Evolutionary conservation across 1,140 invertebrate species (phyloP), one percentile per base, ranked within the genome.

Genomic region (Aphaenogaster rudis): DNA sequence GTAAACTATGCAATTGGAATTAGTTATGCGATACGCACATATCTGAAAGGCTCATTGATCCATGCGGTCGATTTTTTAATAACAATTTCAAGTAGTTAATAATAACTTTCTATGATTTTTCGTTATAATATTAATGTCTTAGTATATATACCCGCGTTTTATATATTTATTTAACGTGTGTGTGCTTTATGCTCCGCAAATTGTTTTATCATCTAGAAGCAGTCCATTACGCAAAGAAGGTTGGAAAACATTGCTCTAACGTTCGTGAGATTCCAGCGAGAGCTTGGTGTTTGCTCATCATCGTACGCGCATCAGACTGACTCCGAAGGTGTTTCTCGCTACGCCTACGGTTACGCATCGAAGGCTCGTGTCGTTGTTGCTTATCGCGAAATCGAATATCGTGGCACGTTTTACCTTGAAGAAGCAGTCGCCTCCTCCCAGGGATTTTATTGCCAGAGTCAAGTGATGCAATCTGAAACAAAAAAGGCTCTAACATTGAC

Each of bases 311-410:
- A 69, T 81, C 78, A 21, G 52, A 63, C 78, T 54, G 39, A 74
- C 54, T 59, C n/a, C 57, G 42, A 84, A 84, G 80, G 45, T 76
- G 80, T 76, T 84, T 50, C 69, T 84, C 42, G 67, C 80, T 84
- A 84, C 80, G 80, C 80, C 80, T 82, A 82, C 67, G 54, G 80
- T 84, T 84, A 84, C 80, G 80, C 80, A 63, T 61, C 69, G 67
- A 36, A 82, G 80, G 28, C 67, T 82, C 48, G 80, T 74, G 69
- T 76, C 80, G 69, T 28, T 61, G 54, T 84, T 74, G 80, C 80
- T 84, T 84, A 84, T 84, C 80, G 80, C 54, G 42, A 84, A 74
- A 84, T 84, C 80, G 69, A 84, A 76, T 84, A 84, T 84, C 80
- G 69, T 74, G 42, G 80, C 80, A 76, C 54, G 80, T 84, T 61